Base-by-base conservation (phyloP, 92 coral and sea anemone genomes). In the Parazoanthus atlanticus region DNA sequence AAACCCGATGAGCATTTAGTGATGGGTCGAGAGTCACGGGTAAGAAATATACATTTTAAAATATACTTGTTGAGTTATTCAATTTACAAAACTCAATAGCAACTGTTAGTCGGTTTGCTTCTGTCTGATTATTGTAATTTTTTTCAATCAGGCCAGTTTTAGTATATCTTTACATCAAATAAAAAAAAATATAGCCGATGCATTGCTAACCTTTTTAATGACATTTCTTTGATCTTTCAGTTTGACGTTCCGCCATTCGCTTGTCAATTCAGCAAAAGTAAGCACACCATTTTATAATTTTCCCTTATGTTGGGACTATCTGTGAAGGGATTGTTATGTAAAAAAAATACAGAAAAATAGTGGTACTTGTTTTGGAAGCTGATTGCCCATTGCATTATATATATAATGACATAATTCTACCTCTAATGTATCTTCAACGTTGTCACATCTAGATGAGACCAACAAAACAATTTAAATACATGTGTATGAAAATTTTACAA, bases 201-300 rank as follows among this genome's bases (percentile, higher is more conserved):
- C 38, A 30, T 8, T 58, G 26, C 41, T 65, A 11, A n/a, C 72
- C 1, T 26, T 3, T 16, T 69, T 52, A 65, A 26, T 11, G 6
- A 25, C 29, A 23, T 76, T 31, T n/a, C 26, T 86, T 91, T n/a
- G 89, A 97, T n/a, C 26, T 86, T 91, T n/a, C 90, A 97, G 99
- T 90, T 86, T 38, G 95, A 93, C 16, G 98, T 97, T 36, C 99
- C 99, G 0, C 99, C 99, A 71, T 97, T 97, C 89, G 96, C 99
- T 31, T 95, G 98, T 66, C 88, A 95, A 30, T 97, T 97, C 89
- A 95, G 93, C 86, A 93, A 91, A 78, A 90, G 99, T 97, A 93
- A 95, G 97, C 67, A 56, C 8, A 10, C 10, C 41, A 70, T 30
- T 26, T 32, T 47, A 36, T 9, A n/a, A 52, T 79, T 43, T 43